Evolutionary conservation across 1,140 invertebrate genomes (phyloP).

Genomic region (Drosophila biarmipes): DNA sequence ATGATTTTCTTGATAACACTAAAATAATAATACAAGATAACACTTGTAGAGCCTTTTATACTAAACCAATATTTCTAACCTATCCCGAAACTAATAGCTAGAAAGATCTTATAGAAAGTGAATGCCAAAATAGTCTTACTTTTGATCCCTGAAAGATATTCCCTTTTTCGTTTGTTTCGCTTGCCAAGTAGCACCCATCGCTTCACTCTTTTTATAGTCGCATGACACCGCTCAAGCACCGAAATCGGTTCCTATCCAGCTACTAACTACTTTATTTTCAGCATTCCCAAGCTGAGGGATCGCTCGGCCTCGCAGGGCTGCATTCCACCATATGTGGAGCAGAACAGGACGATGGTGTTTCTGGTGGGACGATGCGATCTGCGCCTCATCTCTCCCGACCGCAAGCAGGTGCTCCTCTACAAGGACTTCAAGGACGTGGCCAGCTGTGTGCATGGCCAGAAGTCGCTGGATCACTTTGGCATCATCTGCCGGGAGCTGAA

Average conservation of each 20-base stretch:
- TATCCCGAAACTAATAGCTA: background rate
- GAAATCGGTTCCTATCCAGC: background rate
- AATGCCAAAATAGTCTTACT: background rate
- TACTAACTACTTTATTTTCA: slow-evolving; percentile 24
- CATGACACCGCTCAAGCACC: slow-evolving; percentile 12
- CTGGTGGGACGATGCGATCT: slow-evolving; percentile 94
- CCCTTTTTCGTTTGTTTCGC: slow-evolving; percentile 15
- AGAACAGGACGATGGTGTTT: slow-evolving; percentile 95
- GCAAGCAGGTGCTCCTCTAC: slow-evolving; percentile 94
- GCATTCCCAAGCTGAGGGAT: slow-evolving; percentile 84
- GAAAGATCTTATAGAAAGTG: slow-evolving; percentile 1
- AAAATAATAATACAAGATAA: no score
- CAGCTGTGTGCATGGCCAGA: slow-evolving; percentile 93
- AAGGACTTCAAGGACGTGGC: slow-evolving; percentile 94
- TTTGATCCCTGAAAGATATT: background rate
- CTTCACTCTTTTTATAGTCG: slow-evolving; percentile 5
- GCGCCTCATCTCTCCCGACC: slow-evolving; percentile 95
- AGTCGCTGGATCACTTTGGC: slow-evolving; percentile 94
- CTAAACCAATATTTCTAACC: background rate
- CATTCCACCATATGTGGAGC: slow-evolving; percentile 86
- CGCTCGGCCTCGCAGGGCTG: slow-evolving; percentile 87
- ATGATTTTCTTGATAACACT: no score
- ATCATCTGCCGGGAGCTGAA: slow-evolving; percentile 93
- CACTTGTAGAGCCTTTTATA: background rate
- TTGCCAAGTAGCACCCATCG: slow-evolving; percentile 36